Conservation (phyloP, 2,797 vertebrate genomes). For the Clarias laeviceps region DNA sequence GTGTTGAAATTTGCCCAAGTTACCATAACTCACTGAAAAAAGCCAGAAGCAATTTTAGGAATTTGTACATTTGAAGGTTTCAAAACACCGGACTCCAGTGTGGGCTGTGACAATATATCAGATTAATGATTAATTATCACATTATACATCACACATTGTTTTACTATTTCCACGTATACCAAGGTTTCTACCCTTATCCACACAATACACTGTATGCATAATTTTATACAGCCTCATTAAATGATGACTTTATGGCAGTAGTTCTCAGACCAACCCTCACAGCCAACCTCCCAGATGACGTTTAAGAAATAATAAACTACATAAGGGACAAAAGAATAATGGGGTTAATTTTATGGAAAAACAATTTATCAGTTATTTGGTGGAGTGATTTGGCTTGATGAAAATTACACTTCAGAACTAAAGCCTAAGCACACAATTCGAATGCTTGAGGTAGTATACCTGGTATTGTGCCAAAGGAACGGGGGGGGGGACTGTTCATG, state of each 20-base stretch:
- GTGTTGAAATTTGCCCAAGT: neutral
- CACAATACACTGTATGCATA: neutral
- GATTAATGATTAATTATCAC: neutral
- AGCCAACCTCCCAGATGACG: neutral
- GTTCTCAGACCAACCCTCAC: neutral
- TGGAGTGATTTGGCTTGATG: neutral
- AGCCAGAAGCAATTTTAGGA: neutral
- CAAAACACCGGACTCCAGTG: neutral
- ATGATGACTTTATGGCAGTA: neutral
- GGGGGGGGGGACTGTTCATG: conserved; percentile 52
- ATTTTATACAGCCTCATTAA: neutral
- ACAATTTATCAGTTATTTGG: neutral
- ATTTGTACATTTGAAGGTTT: conserved; percentile 6
- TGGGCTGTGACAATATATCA: conserved; percentile 13
- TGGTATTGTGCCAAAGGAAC: conserved; percentile 79
- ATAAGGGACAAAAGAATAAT: neutral
- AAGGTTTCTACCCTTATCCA: neutral
- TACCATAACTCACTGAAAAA: neutral
- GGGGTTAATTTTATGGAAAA: neutral
- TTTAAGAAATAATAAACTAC: neutral
- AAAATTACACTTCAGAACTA: conserved; percentile 1
- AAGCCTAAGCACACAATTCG: conserved; percentile 49
- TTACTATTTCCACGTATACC: neutral
- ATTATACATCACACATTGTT: neutral
- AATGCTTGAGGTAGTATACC: conserved; percentile 50